Conservation (phyloP, 2,797 vertebrate species). For the Spinus pinus region DNA sequence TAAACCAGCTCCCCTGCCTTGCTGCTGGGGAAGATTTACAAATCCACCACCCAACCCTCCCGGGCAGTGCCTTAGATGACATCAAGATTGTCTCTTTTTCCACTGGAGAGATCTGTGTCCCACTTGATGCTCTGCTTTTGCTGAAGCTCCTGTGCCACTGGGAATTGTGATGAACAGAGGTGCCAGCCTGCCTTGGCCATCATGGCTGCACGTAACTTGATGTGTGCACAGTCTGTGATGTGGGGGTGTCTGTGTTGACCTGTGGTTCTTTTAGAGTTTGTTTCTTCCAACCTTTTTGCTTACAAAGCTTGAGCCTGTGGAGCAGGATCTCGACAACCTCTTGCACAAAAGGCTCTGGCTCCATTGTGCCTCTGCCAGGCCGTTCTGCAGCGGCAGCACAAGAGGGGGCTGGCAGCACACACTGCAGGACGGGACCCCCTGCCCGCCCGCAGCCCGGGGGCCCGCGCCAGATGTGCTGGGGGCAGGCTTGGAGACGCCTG, state of each 20-base stretch:
- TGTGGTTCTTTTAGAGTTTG: neutral
- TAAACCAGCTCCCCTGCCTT: neutral
- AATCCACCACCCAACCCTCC: neutral
- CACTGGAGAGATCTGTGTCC: neutral
- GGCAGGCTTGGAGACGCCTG: neutral
- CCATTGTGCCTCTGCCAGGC: neutral
- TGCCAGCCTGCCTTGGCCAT: neutral
- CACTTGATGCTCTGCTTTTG: neutral
- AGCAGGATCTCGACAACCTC: neutral
- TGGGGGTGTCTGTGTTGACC: neutral
- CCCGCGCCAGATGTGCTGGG: neutral
- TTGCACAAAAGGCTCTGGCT: neutral
- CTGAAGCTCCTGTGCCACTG: neutral
- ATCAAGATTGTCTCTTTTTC: neutral
- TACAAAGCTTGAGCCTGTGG: neutral
- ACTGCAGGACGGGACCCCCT: neutral
- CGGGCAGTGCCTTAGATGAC: accelerated
- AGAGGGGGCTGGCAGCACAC: conserved; percentile 51
- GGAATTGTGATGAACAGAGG: neutral
- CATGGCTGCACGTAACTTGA: accelerated
- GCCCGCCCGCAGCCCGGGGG: neutral
- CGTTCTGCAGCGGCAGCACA: neutral
- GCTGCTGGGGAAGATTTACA: neutral
- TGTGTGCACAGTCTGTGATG: neutral
- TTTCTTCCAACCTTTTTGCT: neutral